Evolutionary conservation across 2,113 vertebrate genomes (phyloP), one percentile per base, ranked within the genome.

Genomic region (Etheostoma spectabile): DNA sequence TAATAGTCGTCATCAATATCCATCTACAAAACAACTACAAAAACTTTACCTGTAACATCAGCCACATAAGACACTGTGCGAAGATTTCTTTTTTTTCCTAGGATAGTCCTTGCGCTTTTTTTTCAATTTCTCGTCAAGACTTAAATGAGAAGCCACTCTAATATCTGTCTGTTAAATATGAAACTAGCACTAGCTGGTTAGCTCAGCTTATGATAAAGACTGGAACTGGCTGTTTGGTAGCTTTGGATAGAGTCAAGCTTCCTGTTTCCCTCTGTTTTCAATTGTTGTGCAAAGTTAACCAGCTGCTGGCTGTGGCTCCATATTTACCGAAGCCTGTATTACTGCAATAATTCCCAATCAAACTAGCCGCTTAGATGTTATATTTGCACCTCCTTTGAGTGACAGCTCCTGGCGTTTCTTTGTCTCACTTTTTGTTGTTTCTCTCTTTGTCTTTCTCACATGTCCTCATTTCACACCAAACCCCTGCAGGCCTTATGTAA

Each of bases 401-500:
- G 65, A 77, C 77, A 73, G 30, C 48, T 59, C 56, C 57, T 4
- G 8, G 6, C 49, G 35, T 66, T 65, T 83, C 24, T 79, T 74
- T 67, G n/a, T 67, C 74, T 48, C 0, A 53, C 16, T 77, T 71
- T 74, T 51, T 59, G 35, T 77, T 77, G 69, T 27, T 19, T 46
- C 57, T 72, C 15, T 56, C 64, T 67, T 53, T 62, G 35, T 73
- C 59, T 77, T 72, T 7, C 61, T 67, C 46, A 57, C 66, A 52
- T 83, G 52, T 74, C 45, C 64, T 82, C 65, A 46, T 42, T 61
- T 83, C 77, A 45, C 67, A 73, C 57, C 53, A 77, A 77, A 82
- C 64, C 72, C 75, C 65, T 57, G 56, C 46, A 84, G 79, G 21
- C 55, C 55, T 81, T 86, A 78, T 84, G 70, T 80, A 86, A 80